These are phyloP conservation scores for Xerus inauris DNA, from an alignment of 2,113 vertebrate species.

Conservation along the genomic window DNA sequence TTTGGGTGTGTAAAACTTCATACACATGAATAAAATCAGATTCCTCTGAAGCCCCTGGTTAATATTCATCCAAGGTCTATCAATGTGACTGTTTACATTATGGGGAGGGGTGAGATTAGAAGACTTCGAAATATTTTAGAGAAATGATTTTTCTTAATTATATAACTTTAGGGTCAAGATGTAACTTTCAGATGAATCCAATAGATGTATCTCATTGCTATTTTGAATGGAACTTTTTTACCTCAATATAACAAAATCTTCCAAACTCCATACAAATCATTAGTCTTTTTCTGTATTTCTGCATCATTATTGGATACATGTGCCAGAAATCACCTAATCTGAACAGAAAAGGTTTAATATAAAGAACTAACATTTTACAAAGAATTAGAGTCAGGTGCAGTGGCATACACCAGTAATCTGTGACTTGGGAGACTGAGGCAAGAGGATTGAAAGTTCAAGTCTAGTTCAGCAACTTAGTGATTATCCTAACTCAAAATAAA, in stretches of 20 bases:
- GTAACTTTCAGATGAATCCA: not conserved
- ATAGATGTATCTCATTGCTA: not conserved
- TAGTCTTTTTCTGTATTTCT: not conserved
- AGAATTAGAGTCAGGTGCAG: not conserved
- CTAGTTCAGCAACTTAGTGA: too few species aligned
- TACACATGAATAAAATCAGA: not conserved
- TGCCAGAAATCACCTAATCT: not conserved
- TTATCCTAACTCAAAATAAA: too few species aligned
- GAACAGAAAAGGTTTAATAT: not conserved
- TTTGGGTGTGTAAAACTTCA: not conserved
- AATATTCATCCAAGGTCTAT: not conserved
- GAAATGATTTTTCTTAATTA: not conserved
- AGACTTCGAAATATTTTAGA: slow-evolving; percentile 41
- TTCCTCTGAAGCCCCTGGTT: not conserved
- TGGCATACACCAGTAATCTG: too few species aligned
- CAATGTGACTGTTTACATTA: slow-evolving; percentile 23
- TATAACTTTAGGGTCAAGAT: not conserved
- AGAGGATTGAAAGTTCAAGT: too few species aligned
- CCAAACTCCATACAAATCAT: not conserved
- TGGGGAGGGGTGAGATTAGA: not conserved
- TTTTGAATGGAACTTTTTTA: not conserved
- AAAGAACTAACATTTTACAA: slow-evolving; percentile 24
- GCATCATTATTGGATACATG: not conserved
- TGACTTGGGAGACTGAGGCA: too few species aligned
- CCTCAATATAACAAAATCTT: not conserved